phyloP scores from a whole-genome alignment of 2,113 vertebrate genomes.

The Aegotheles bennettii region DNA sequence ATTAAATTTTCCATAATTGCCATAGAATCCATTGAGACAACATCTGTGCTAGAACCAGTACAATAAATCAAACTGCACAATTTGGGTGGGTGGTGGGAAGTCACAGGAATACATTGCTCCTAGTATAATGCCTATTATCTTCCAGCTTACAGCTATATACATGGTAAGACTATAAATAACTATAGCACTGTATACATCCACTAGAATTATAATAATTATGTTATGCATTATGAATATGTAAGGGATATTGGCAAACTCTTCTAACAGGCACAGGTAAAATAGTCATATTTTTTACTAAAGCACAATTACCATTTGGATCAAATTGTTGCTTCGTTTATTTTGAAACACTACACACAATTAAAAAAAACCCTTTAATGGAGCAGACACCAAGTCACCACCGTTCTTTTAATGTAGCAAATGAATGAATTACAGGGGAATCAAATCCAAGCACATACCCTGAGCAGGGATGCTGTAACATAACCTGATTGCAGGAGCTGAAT shows the following conservation, averaged over 20 bases:
- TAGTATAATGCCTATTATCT: background rate
- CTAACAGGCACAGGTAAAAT: background rate
- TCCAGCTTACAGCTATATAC: background rate
- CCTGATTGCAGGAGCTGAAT: background rate
- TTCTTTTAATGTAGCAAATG: fast-evolving
- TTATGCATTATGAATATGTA: background rate
- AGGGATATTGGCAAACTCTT: background rate
- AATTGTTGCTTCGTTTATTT: background rate
- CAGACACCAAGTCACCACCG: background rate
- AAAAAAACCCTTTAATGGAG: fast-evolving
- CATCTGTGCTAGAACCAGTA: background rate
- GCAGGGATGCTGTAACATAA: background rate
- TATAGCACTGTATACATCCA: background rate
- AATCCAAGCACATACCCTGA: background rate
- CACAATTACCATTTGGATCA: background rate
- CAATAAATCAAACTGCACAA: background rate
- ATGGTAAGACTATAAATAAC: background rate
- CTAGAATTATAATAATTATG: background rate
- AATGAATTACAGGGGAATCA: background rate
- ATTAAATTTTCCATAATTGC: background rate
- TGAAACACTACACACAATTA: background rate
- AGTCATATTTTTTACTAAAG: background rate
- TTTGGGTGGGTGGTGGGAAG: background rate
- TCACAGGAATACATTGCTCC: background rate
- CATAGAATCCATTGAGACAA: background rate